Evolutionary conservation across 2,113 vertebrate species (phyloP).

Genomic region (Damaliscus lunatus): DNA sequence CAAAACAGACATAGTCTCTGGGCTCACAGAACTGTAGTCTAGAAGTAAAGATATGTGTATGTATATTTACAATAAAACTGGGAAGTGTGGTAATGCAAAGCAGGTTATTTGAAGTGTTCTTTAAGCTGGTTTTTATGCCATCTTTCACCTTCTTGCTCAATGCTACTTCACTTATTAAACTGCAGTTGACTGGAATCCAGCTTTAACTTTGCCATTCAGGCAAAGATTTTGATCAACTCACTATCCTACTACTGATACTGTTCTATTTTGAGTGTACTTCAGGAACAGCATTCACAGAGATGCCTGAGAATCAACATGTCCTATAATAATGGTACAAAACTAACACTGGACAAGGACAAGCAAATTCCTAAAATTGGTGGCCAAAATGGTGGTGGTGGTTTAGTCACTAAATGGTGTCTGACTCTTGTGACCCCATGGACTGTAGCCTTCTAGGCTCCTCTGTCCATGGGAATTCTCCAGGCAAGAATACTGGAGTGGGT

Average conservation of each 20-base stretch:
- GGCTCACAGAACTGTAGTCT: background rate
- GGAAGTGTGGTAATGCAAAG: background rate
- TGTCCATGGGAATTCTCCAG: background rate
- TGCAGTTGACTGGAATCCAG: background rate
- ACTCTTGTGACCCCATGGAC: background rate
- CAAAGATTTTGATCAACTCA: background rate
- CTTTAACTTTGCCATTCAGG: background rate
- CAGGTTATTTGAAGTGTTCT: background rate
- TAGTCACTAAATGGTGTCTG: background rate
- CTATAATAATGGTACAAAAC: background rate
- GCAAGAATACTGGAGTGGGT: background rate
- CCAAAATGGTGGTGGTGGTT: background rate
- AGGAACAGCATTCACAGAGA: background rate
- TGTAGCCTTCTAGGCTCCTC: background rate
- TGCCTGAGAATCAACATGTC: background rate
- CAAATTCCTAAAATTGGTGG: background rate
- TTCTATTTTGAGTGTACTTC: background rate
- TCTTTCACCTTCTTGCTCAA: background rate
- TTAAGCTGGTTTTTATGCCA: background rate
- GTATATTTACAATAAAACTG: background rate
- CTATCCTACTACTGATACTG: background rate
- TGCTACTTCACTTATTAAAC: background rate
- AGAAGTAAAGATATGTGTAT: background rate
- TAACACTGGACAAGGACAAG: background rate
- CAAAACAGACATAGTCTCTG: background rate